Evolutionary conservation across 2,888 invertebrate species (phyloP).

Genomic region (Oscheius sp.): DNA sequence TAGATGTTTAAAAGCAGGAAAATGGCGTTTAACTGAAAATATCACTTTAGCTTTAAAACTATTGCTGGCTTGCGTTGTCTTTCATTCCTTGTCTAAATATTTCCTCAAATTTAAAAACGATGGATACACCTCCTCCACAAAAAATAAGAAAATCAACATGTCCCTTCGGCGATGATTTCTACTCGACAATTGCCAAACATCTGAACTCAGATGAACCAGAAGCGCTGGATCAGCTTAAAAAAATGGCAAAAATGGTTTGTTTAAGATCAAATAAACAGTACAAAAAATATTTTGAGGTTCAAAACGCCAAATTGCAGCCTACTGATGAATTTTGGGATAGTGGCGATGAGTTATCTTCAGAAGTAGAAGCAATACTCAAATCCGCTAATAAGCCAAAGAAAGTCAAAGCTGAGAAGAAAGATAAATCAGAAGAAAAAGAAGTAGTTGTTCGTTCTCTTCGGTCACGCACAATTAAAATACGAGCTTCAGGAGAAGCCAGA

Average conservation of each 20-base stretch:
- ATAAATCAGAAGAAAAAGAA: not conserved
- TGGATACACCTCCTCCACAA: no score
- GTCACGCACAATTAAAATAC: no score
- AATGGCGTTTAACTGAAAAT: not conserved
- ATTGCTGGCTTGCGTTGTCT: not conserved
- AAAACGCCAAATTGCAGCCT: not conserved
- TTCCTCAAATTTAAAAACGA: no score
- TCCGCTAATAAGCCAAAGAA: not conserved
- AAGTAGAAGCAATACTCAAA: constrained; percentile 12
- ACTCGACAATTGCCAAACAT: constrained; percentile 1
- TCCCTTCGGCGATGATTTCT: constrained; percentile 15
- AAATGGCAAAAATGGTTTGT: constrained; percentile 14
- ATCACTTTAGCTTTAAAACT: not conserved
- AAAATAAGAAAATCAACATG: no score
- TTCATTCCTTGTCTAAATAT: no score
- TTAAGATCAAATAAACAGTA: not conserved
- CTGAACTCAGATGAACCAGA: constrained; percentile 13
- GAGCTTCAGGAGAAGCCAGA: no score
- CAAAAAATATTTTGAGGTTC: not conserved
- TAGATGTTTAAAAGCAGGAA: not conserved
- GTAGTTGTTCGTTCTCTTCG: no score
- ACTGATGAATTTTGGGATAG: constrained; percentile 23
- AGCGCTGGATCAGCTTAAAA: constrained; percentile 9
- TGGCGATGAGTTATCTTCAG: constrained; percentile 20
- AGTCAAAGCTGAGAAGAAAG: not conserved